phyloP scores from a whole-genome alignment of 2,888 invertebrate genomes.

The Tuberolachnus salignus region DNA sequence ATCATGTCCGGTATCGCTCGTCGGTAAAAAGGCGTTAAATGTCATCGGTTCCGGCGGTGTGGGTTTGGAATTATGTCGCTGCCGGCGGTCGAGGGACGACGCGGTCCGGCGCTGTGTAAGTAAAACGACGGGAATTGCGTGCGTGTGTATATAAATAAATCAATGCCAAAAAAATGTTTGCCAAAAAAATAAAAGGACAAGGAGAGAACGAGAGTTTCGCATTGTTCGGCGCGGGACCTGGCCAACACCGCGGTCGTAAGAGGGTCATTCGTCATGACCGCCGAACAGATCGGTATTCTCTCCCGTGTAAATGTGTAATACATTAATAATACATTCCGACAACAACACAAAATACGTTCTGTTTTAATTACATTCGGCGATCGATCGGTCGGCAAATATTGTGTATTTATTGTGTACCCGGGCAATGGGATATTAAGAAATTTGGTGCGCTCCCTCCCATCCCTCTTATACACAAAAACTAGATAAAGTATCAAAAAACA shows the following conservation, averaged over 20 bases:
- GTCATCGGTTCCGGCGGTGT: constrained; percentile 50
- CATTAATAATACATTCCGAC: too few relatives aligned
- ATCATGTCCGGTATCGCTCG: constrained; percentile 23
- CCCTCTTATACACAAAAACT: too few relatives aligned
- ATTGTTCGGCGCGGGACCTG: constrained; percentile 40
- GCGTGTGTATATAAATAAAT: constrained; percentile 56
- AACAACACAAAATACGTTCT: too few relatives aligned
- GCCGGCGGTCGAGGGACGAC: constrained; percentile 47
- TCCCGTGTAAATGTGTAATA: background rate
- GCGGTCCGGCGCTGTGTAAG: constrained; percentile 54
- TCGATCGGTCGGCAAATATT: too few relatives aligned
- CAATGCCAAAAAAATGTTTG: constrained; percentile 54
- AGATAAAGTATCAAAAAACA: too few relatives aligned
- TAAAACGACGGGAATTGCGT: constrained; percentile 24
- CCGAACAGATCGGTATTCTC: constrained; percentile 32
- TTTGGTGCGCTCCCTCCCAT: too few relatives aligned
- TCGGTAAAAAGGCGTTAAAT: constrained; percentile 48
- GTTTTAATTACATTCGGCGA: too few relatives aligned
- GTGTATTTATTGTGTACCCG: too few relatives aligned
- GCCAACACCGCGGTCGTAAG: constrained; percentile 6
- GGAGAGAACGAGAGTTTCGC: constrained; percentile 4
- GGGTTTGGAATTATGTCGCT: constrained; percentile 52
- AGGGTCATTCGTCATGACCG: constrained; percentile 32
- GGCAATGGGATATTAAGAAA: too few relatives aligned
- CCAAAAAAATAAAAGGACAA: constrained; percentile 39